Evolutionary conservation across 2,888 invertebrate genomes (phyloP).

Genomic region (Silvanus unidentatus): DNA sequence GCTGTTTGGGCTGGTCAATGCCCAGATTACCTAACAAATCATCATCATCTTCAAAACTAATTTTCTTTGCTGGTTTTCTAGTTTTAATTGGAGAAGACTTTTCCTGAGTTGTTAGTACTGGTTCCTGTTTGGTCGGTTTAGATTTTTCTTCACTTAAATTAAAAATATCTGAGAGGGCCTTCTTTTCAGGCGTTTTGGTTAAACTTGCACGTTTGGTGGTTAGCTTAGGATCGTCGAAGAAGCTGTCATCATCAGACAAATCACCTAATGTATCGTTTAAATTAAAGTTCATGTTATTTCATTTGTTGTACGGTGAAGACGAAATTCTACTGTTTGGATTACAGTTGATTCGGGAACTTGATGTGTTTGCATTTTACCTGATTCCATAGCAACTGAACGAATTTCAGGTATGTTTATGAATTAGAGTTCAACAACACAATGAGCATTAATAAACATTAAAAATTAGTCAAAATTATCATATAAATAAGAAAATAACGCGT

Average conservation of each 20-base stretch:
- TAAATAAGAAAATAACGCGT: too few species aligned
- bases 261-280: slow-evolving; percentile 55
- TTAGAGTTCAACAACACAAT: too few species aligned
- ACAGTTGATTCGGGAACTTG: slow-evolving; percentile 17
- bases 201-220: slow-evolving; percentile 29
- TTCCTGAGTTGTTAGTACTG: not conserved
- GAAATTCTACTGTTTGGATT: slow-evolving; percentile 17
- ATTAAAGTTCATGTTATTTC: slow-evolving; percentile 27
- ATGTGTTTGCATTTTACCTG: too few species aligned
- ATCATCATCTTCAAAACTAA: slow-evolving; percentile 36
- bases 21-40: slow-evolving; percentile 36
- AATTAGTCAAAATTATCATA: too few species aligned
- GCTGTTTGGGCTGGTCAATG: slow-evolving; percentile 24
- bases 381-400: too few species aligned
- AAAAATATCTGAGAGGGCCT: slow-evolving; percentile 31
- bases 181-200: slow-evolving; percentile 35
- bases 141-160: slow-evolving; percentile 17
- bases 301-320: slow-evolving; percentile 19
- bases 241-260: slow-evolving; percentile 66
- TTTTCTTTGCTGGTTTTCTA: slow-evolving; percentile 24
- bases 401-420: too few species aligned
- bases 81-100: slow-evolving; percentile 7
- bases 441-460: too few species aligned
- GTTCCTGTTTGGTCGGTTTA: slow-evolving; percentile 9
- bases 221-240: slow-evolving; percentile 58